phyloP scores from a whole-genome alignment of 2,113 vertebrate species.

The Paramisgurnus dabryanus region DNA sequence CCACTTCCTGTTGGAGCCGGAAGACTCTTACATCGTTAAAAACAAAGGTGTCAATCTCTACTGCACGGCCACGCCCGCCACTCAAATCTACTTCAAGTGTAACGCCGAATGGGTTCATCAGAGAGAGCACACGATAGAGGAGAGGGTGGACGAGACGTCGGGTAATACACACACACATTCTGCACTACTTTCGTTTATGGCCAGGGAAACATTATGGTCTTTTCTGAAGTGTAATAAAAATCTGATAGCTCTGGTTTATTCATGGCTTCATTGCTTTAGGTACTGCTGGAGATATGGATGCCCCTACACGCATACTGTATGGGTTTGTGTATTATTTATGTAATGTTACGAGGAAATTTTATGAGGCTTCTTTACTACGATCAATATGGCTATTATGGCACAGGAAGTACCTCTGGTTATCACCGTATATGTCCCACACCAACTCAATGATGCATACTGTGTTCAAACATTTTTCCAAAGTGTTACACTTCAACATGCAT shows the following conservation, averaged over 20 bases:
- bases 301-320: neutral
- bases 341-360: neutral
- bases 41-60: slow-evolving; percentile 93
- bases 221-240: slow-evolving; percentile 21
- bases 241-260: slow-evolving; percentile 19
- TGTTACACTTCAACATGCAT: no score
- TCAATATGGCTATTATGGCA: neutral
- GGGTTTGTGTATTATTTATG: slow-evolving; percentile 30
- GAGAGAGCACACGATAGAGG: slow-evolving; percentile 92
- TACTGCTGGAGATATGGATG: slow-evolving; percentile 9
- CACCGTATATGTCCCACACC: neutral
- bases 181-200: slow-evolving; percentile 10
- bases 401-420: neutral
- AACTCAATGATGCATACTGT: neutral
- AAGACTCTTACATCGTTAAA: slow-evolving; percentile 95
- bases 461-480: neutral
- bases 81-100: slow-evolving; percentile 98
- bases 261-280: slow-evolving; percentile 24
- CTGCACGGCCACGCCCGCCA: slow-evolving; percentile 94
- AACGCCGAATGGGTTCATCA: slow-evolving; percentile 98
- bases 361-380: slow-evolving; percentile 6
- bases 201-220: slow-evolving; percentile 16
- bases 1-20: slow-evolving; percentile 92
- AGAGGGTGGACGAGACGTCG: slow-evolving; percentile 91
- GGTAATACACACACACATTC: slow-evolving; percentile 68